Base-by-base conservation (phyloP, 1,140 invertebrate species). In the Globodera ellingtonae region DNA sequence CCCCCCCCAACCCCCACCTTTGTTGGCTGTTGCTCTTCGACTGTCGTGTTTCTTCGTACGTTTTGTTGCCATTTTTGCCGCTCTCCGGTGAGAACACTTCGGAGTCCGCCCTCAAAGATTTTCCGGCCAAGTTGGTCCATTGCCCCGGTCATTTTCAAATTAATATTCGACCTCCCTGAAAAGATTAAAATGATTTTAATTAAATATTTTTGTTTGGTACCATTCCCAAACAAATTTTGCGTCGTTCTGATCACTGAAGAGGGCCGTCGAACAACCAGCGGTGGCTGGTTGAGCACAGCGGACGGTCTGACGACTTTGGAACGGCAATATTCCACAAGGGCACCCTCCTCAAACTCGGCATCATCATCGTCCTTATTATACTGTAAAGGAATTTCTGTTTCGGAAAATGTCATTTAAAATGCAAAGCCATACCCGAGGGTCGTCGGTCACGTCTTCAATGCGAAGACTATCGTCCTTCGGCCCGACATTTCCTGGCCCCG, bases 361-460 rank as follows among this genome's bases (percentile, higher is more conserved):
- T 88, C 82, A 4, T 77, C 56, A 56, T 88, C 75, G 9, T 46
- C 67, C 18, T 86, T n/a, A 21, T 87, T 77, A 67, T 85, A 86
- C 85, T 85, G 76, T 46, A 84, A 78, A n/a, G 52, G 21, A 65
- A 72, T 69, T n/a, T 13, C 83, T 69, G 67, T 84, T 35, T 35
- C 35, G 35, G 35, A 35, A 86, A 15, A 47, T 81, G 44, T 35
- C 44, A 44, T 35, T 35, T 72, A 21, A 6, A 52, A 83, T 46
- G 48, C 35, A 73, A 79, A 72, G 69, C n/a, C 78, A 47, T 62
- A 89, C 86, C 59, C 86, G 83, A 10, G 88, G 88, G 82, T 87
- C 86, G 78, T 87, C 88, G 18, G 86, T 87, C 10, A 87, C 86
- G 79, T 87, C 86, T 77, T 87, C 88, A 46, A 87, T 88, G 52